Conservation (phyloP, 2,113 vertebrate genomes). For the Garra rufa region DNA sequence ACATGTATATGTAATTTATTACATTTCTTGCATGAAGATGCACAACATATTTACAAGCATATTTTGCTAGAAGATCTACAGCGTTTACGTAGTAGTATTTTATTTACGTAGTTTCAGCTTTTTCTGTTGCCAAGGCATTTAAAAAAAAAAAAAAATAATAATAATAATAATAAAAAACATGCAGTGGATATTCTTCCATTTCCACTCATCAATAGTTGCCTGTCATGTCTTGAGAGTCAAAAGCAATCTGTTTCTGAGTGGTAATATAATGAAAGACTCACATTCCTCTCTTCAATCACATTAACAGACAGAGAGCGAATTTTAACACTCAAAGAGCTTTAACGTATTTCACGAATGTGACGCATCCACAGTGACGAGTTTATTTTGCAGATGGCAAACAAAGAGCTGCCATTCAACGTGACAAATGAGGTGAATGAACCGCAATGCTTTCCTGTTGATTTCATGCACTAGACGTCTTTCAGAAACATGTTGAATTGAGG, state of each 20-base stretch:
- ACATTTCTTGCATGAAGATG: too few species aligned
- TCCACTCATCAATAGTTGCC: too few species aligned
- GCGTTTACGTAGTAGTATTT: not conserved
- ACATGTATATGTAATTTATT: too few species aligned
- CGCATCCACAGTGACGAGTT: not conserved
- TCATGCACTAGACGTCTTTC: not conserved
- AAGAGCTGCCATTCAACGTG: conserved; percentile 21
- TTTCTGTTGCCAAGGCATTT: not conserved
- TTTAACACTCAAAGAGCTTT: not conserved
- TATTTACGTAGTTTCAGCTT: not conserved
- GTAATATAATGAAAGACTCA: not conserved
- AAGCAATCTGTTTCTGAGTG: not conserved
- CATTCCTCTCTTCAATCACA: conserved; percentile 19
- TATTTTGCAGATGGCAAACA: conserved; percentile 30
- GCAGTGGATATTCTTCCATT: not conserved
- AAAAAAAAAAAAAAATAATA: not conserved
- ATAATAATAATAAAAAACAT: not conserved
- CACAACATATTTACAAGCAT: too few species aligned
- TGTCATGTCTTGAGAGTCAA: not conserved
- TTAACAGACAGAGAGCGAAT: not conserved
- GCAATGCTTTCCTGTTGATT: too few species aligned
- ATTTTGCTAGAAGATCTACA: not conserved
- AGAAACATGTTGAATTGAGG: not conserved
- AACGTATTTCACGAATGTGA: conserved; percentile 23
- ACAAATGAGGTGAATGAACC: too few species aligned